Percentiles rank a stretch among this genome's conserved stretches.
Conservation (phyloP, 2,113 vertebrate genomes). For the Sinocyclocheilus maitianheensis region DNA sequence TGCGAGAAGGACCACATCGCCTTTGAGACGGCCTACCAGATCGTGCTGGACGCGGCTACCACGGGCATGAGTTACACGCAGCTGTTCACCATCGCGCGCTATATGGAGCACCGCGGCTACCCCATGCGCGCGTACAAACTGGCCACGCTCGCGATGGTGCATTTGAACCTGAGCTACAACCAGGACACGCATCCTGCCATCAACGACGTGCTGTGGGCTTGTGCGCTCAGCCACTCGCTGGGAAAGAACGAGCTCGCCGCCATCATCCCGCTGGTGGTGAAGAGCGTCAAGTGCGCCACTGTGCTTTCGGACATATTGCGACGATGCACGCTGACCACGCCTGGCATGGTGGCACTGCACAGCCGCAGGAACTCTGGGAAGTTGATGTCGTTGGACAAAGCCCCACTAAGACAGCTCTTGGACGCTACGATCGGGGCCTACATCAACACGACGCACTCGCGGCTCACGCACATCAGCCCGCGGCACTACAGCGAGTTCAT, state of each 20-base stretch:
- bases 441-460: conserved; percentile 98
- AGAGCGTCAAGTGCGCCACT: conserved; percentile 95
- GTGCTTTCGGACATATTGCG: conserved; percentile 98
- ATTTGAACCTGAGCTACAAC: conserved; percentile 98
- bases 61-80: conserved; percentile 97
- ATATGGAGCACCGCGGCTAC: conserved; percentile 98
- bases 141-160: conserved; percentile 94
- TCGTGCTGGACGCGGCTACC: conserved; percentile 92
- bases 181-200: conserved; percentile 98
- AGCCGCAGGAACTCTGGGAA: conserved; percentile 92
- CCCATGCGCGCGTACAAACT: conserved; percentile 95
- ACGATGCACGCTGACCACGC: conserved; percentile 95
- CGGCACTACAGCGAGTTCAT: conserved; percentile 98
- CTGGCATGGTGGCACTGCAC: conserved; percentile 81
- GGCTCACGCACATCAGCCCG: conserved; percentile 97
- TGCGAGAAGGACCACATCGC: conserved; percentile 99
- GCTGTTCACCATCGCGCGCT: conserved; percentile 96
- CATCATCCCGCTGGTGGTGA: conserved; percentile 96
- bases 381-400: conserved; percentile 90
- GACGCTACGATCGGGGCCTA: conserved; percentile 97
- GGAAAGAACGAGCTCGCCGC: conserved; percentile 97
- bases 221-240: conserved; percentile 95
- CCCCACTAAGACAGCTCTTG: conserved; percentile 92
- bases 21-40: conserved; percentile 98
- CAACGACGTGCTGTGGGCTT: conserved; percentile 98